phyloP scores from a whole-genome alignment of 2,113 vertebrate genomes.

The Colius striatus region DNA sequence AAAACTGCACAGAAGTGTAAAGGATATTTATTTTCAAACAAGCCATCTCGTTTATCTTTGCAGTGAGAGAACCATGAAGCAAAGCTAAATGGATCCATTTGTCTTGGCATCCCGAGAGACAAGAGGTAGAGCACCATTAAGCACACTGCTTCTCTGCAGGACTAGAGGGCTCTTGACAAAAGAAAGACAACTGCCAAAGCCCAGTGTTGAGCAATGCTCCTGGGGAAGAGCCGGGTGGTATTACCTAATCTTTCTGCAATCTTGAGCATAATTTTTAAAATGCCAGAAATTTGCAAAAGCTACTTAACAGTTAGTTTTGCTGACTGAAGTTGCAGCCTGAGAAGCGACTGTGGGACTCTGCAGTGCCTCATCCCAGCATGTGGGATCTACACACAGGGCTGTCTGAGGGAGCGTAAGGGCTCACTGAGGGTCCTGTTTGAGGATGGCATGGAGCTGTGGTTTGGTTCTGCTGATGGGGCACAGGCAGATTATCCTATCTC shows the following conservation, averaged over 20 bases:
- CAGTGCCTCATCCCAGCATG: neutral
- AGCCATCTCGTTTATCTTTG: neutral
- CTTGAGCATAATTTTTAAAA: constrained; percentile 50
- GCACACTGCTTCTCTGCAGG: neutral
- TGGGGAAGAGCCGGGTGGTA: constrained; percentile 61
- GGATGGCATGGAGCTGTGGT: neutral
- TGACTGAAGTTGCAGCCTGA: neutral
- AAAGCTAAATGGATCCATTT: constrained; percentile 11
- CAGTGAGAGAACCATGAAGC: neutral
- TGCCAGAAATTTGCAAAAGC: constrained; percentile 34
- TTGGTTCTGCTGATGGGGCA: neutral
- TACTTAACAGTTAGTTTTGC: neutral
- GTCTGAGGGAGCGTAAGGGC: neutral
- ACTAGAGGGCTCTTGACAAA: constrained; percentile 24
- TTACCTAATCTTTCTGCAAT: constrained; percentile 38
- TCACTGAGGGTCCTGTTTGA: neutral
- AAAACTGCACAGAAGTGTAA: neutral
- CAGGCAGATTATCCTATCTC: neutral
- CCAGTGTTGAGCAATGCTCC: constrained; percentile 22
- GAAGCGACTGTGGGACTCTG: neutral
- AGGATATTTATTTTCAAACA: neutral
- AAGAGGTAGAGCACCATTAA: constrained; percentile 12
- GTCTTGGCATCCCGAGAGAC: neutral
- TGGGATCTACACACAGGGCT: fast-evolving
- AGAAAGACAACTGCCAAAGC: constrained; percentile 27